phyloP scores from a whole-genome alignment of 2,888 invertebrate genomes.

The Cephus spinipes region DNA sequence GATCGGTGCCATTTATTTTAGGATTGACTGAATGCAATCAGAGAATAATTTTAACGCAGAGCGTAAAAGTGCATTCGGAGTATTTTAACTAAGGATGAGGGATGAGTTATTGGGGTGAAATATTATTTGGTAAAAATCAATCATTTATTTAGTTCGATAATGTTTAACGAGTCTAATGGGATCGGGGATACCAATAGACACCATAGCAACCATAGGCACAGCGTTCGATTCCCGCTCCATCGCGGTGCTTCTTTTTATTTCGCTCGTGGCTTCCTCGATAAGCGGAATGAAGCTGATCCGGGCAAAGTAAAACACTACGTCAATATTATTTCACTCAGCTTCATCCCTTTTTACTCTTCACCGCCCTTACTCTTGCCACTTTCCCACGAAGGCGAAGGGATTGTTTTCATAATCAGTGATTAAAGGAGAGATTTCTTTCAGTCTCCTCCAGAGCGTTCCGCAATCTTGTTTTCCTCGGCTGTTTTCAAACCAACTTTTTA shows the following conservation, averaged over 20 bases:
- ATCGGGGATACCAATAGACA: not conserved
- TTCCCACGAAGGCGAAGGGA: constrained; percentile 17
- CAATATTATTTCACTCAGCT: constrained; percentile 35
- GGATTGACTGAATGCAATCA: not conserved
- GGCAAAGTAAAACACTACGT: constrained; percentile 38
- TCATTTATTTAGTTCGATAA: not conserved
- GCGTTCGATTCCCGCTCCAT: not conserved
- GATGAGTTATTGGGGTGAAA: not conserved
- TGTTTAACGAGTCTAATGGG: constrained; percentile 3
- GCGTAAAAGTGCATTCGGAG: not conserved
- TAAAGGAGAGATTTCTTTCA: constrained; percentile 25
- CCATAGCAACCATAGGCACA: not conserved
- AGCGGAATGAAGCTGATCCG: not conserved
- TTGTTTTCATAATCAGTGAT: constrained; percentile 42
- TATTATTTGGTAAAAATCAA: not conserved
- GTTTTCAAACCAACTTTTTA: not conserved
- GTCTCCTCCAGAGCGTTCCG: not conserved
- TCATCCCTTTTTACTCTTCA: constrained; percentile 19
- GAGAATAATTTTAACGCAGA: not conserved
- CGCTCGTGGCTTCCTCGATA: constrained; percentile 6
- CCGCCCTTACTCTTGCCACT: not conserved
- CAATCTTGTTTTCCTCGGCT: not conserved
- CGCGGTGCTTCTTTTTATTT: constrained; percentile 1
- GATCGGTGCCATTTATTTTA: not conserved
- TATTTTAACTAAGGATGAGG: not conserved